Evolutionary conservation across 1,140 invertebrate species (phyloP), one percentile per base, ranked within the genome.

Genomic region (Ectropis grisescens): DNA sequence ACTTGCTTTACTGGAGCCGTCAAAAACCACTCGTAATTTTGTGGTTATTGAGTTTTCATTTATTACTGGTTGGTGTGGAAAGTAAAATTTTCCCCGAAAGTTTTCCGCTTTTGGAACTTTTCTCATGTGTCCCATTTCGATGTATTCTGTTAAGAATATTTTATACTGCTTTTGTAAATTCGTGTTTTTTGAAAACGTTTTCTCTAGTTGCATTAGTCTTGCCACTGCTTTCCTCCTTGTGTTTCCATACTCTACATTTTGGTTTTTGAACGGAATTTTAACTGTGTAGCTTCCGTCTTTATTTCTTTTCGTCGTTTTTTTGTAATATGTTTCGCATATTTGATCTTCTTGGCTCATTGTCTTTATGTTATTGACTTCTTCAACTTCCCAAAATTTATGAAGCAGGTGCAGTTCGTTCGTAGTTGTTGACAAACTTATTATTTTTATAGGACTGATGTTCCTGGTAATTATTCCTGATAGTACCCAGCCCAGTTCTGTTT

Each of bases 321-420:
- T 47, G 10, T 50, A 47, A 29, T 48, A 35, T 13, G 49, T 19
- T 37, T 53, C 43, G 42, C 43, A 53, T 25, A 15, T 53, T 22
- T 40, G 29, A 40, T 45, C 52, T 42, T 56, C 49, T 27, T 44
- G 27, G 41, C 39, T 22, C 25, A 37, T 38, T 32, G 8, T 24
- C 37, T 45, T 22, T 4, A 3, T 31, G 40, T 13, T 13, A 22
- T 42, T 12, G 44, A 39, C 32, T 16, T 22, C 33, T 38, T 57
- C 49, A 29, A 51, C 28, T 37, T 56, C 48, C 53, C 53, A 52
- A 23, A 52, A 46, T 42, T 48, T 33, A 33, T 24, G 14, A 31
- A 43, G 26, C 16, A 36, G 16, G 3, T 19, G 3, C 16, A 19
- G 3, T 19, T 19, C 16, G 3, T 19, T 8, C 3, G 16, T 19